phyloP scores from a whole-genome alignment of 1,140 invertebrate species.

The Bombus vancouverensis region DNA sequence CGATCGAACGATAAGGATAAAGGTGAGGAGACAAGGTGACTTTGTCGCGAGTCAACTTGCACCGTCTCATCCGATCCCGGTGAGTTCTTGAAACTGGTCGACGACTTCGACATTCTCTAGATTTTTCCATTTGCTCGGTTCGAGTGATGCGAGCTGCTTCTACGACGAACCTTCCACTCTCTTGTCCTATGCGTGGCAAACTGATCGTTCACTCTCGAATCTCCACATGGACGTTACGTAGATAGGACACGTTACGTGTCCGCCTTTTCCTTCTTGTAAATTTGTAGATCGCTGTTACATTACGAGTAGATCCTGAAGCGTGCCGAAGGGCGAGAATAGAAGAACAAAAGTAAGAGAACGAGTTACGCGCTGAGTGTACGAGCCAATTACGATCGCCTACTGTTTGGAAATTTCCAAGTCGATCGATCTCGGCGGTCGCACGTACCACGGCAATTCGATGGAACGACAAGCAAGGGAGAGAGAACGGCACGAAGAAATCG shows the following conservation, averaged over 20 bases:
- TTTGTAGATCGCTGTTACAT: not conserved
- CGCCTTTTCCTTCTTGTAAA: too few species aligned
- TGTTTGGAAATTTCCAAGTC: not conserved
- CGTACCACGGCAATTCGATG: not conserved
- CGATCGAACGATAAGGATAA: constrained; percentile 49
- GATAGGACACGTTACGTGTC: too few species aligned
- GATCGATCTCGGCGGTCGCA: not conserved
- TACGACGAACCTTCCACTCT: not conserved
- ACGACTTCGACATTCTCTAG: constrained; percentile 76
- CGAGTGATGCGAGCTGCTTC: constrained; percentile 34
- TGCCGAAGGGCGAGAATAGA: not conserved
- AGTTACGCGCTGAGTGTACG: not conserved
- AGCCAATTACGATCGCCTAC: not conserved
- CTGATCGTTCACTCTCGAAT: not conserved
- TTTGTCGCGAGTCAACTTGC: constrained; percentile 71
- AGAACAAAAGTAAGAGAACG: constrained; percentile 35
- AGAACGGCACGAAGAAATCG: not conserved
- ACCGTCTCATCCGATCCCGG: constrained; percentile 78
- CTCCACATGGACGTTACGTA: too few species aligned
- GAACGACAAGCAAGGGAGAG: constrained; percentile 22
- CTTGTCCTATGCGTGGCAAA: not conserved
- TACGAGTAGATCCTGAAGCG: not conserved
- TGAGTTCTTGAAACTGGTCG: constrained; percentile 76
- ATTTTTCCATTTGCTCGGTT: constrained; percentile 71
- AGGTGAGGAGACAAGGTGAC: constrained; percentile 53